Percentiles rank a stretch among this genome's conserved stretches.
These are phyloP conservation scores for Oncorhynchus tshawytscha DNA, from an alignment of 2,113 vertebrate species.

Conservation along the genomic window DNA sequence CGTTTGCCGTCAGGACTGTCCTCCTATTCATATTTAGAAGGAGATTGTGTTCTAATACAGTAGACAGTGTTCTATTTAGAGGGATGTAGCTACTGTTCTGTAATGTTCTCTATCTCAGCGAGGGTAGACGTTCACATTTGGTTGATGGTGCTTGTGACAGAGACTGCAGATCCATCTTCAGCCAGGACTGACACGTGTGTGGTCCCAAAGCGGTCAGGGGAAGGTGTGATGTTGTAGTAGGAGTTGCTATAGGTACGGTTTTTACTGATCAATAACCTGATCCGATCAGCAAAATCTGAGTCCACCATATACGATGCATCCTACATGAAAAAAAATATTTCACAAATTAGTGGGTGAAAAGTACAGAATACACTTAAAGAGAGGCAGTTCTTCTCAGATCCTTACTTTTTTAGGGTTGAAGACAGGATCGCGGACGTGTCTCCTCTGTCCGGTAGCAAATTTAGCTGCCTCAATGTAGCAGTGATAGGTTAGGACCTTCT, in stretches of 20 bases:
- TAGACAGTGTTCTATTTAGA: neutral
- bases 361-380: neutral
- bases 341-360: neutral
- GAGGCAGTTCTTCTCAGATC: neutral
- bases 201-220: constrained; percentile 62
- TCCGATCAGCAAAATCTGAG: constrained; percentile 54
- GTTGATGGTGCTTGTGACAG: constrained; percentile 91
- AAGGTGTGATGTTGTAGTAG: constrained; percentile 57
- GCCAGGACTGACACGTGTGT: constrained; percentile 80
- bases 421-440: constrained; percentile 65
- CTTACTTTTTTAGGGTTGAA: constrained; percentile 44
- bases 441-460: constrained; percentile 80
- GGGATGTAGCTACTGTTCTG: neutral
- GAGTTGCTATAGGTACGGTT: constrained; percentile 13
- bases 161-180: constrained; percentile 80
- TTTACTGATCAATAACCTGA: constrained; percentile 66
- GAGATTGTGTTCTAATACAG: neutral
- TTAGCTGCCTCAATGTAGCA: constrained; percentile 83
- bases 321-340: constrained; percentile 26
- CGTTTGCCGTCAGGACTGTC: neutral
- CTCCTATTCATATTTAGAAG: neutral
- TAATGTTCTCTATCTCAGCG: neutral
- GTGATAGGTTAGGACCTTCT: constrained; percentile 76
- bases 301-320: constrained; percentile 58
- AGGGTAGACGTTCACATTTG: constrained; percentile 70